phyloP scores from a whole-genome alignment of 2,113 vertebrate species.

The Dasypus novemcinctus region DNA sequence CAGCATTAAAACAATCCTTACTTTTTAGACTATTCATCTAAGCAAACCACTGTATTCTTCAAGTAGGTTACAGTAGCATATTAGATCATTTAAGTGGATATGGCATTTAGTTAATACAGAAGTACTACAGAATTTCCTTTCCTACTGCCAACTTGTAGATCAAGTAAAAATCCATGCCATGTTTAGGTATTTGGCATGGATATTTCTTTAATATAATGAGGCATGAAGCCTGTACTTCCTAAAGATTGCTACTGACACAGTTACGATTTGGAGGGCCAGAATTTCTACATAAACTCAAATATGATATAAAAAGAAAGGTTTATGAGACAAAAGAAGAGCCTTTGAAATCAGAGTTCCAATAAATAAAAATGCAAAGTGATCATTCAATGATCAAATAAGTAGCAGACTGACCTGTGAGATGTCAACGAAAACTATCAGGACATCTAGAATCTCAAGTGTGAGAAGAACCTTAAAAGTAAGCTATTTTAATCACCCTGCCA shows the following conservation, averaged over 20 bases:
- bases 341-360: not conserved
- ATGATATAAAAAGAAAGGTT: slow-evolving; percentile 8
- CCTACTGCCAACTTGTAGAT: slow-evolving; percentile 24
- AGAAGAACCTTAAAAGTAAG: not conserved
- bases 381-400: not conserved
- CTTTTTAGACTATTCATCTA: not conserved
- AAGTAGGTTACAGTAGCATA: slow-evolving; percentile 25
- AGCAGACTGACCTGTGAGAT: not conserved
- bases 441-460: not conserved
- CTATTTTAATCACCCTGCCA: not conserved
- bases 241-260: not conserved
- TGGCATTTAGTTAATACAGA: not conserved
- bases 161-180: slow-evolving; percentile 6
- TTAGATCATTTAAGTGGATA: slow-evolving; percentile 27
- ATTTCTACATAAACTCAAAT: slow-evolving; percentile 13
- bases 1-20: not conserved
- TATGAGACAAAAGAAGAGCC: slow-evolving; percentile 15
- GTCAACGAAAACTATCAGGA: not conserved
- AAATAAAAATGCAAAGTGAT: slow-evolving; percentile 28
- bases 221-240: not conserved
- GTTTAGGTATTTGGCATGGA: slow-evolving; percentile 8
- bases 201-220: slow-evolving; percentile 46
- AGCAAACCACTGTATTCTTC: not conserved
- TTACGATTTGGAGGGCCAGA: not conserved
- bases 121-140: not conserved